Evolutionary conservation across 2,888 invertebrate genomes (phyloP), one percentile per base, ranked within the genome.

Genomic region (Sphaerophoria rueppellii): DNA sequence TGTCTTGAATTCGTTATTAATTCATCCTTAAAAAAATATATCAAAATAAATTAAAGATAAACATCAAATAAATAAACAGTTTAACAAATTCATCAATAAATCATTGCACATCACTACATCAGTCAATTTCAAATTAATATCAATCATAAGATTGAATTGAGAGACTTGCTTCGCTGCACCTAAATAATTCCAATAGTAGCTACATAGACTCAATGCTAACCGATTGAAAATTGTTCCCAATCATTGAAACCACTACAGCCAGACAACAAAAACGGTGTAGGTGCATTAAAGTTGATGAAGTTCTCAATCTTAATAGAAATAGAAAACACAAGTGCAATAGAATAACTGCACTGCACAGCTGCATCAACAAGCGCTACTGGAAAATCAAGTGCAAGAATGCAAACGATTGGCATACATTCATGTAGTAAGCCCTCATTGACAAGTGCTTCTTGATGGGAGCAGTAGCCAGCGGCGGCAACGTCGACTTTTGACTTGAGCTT

Each of bases 191-290:
- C 24, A 24, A 24, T 2, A 24, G 24, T 55, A 52, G 35, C 54
- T 11, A 11, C 60, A 54, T 67, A 16, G 35, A 79, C 71, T 83
- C 82, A 82, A 82, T 82, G 82, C 55, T 67, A 67, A 52, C 9
- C 50, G 67, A 82, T 77, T 72, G 82, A 74, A 69, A 69, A 74
- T 70, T 52, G 57, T 32, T 70, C 37, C 74, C 79, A 79, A 82
- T 82, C 74, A 54, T 24, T 24, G 24, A 24, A 24, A 24, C 24
- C 24, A 24, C 24, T 24, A 24, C 24, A 24, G 24, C 1, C 24
- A 24, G 24, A 1, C 24, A 24, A 24, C 24, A 24, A 24, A 24
- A 24, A 24, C 24, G 24, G 24, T 24, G 24, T 24, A 24, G 24
- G 24, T 24, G 24, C 24, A 24, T 24, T 24, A 24, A 24, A 24